Percentiles rank a stretch among this genome's conserved stretches.
Evolutionary conservation across 2,113 vertebrate genomes (phyloP).

Genomic region (Actenoides lindsayi): DNA sequence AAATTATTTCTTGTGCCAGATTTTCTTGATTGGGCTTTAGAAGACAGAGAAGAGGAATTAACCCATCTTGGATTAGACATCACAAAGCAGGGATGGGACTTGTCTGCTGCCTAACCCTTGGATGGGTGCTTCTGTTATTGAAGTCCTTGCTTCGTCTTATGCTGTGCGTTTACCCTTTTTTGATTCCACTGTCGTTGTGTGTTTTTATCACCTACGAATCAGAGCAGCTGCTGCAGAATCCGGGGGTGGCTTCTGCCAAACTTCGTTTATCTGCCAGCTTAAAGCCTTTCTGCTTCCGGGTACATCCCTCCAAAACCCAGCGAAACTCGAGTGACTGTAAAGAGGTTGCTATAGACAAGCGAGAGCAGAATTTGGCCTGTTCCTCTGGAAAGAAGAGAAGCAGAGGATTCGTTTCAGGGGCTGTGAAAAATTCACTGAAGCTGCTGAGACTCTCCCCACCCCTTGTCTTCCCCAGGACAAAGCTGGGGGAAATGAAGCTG

Average conservation of each 20-base stretch:
- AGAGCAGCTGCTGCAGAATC: neutral
- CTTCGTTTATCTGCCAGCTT: neutral
- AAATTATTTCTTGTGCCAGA: neutral
- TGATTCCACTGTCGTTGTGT: neutral
- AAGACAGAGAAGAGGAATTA: neutral
- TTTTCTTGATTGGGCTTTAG: neutral
- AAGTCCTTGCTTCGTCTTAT: neutral
- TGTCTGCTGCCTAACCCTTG: neutral
- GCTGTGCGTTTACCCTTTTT: neutral
- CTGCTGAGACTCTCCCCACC: neutral
- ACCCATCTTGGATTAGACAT: neutral
- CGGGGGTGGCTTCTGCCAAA: neutral
- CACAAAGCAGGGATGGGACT: neutral
- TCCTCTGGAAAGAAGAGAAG: neutral
- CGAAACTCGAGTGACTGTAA: neutral
- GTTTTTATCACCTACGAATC: neutral
- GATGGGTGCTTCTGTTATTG: neutral
- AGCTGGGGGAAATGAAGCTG: neutral
- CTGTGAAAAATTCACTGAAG: neutral
- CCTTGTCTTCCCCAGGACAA: accelerated
- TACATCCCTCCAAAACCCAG: neutral
- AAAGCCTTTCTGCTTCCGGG: neutral
- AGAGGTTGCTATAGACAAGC: neutral
- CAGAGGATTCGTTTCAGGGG: neutral
- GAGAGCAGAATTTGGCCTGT: neutral